phyloP scores from a whole-genome alignment of 2,113 vertebrate genomes.

The Fukomys damarensis region DNA sequence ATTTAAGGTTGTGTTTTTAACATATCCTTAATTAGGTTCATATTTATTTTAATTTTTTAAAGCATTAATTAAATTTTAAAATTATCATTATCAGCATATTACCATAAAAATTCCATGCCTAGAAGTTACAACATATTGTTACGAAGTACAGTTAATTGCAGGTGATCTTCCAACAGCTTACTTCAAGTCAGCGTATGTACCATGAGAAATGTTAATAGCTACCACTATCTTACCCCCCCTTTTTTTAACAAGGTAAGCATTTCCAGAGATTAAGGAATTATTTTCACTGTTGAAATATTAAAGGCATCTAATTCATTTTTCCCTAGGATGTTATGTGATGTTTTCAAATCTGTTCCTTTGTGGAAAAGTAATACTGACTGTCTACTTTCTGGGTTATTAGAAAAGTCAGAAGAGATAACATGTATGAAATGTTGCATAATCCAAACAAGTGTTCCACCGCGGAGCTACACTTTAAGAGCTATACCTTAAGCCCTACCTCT shows the following conservation, averaged over 20 bases:
- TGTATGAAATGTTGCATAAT: background rate
- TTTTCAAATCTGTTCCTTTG: background rate
- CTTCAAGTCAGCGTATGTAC: constrained; percentile 43
- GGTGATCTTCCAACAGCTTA: background rate
- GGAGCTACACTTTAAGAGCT: background rate
- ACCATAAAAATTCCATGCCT: constrained; percentile 22
- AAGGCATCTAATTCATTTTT: background rate
- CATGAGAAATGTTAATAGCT: background rate
- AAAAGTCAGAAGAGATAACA: background rate
- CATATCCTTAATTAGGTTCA: constrained; percentile 6
- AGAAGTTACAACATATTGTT: background rate
- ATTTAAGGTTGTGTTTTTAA: constrained; percentile 26
- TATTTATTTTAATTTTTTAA: constrained; percentile 35
- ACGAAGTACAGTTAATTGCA: background rate
- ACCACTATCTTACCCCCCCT: background rate
- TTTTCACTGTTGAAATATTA: constrained; percentile 9
- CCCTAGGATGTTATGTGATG: background rate
- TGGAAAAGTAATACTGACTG: background rate
- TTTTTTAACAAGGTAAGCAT: background rate
- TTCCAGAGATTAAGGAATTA: constrained; percentile 18
- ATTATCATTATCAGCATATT: background rate
- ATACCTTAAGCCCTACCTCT: background rate
- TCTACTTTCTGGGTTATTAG: background rate
- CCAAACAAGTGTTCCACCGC: background rate
- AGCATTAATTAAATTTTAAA: background rate